A percentile compares a stretch with the other conserved stretches of the same genome.
phyloP scores from a whole-genome alignment of 1,140 invertebrate species.

The Plutomurus gul region DNA sequence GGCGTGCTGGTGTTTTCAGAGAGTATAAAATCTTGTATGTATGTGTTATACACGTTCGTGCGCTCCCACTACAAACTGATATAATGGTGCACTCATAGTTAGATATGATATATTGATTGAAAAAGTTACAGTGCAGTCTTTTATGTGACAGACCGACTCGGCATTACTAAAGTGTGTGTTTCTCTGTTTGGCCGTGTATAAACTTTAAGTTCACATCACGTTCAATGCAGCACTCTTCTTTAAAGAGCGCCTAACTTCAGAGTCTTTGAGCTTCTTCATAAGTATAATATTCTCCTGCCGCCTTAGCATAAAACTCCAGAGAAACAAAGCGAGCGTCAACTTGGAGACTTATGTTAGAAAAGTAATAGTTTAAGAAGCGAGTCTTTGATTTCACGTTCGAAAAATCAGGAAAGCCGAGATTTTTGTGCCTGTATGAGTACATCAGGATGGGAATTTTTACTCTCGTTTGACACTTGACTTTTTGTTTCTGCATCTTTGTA shows the following conservation, averaged over 20 bases:
- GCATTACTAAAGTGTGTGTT: no score
- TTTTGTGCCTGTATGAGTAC: not conserved
- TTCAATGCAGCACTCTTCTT: not conserved
- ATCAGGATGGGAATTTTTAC: not conserved
- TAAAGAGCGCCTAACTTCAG: not conserved
- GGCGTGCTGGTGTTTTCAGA: not conserved
- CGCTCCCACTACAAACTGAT: no score
- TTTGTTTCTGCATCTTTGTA: no score
- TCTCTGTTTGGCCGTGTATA: not conserved
- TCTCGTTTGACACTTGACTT: not conserved
- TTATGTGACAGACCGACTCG: not conserved
- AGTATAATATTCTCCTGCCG: conserved; percentile 6
- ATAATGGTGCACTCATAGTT: not conserved
- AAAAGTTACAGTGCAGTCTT: not conserved
- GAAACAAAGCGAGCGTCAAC: not conserved
- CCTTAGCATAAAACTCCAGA: not conserved
- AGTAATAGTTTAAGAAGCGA: not conserved
- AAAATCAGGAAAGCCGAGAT: conserved; percentile 1
- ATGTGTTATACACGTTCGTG: no score
- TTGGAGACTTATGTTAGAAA: not conserved
- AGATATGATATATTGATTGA: not conserved
- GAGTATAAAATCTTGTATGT: not conserved
- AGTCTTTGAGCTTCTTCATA: not conserved
- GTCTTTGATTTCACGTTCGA: conserved; percentile 1
- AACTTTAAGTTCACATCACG: conserved; percentile 2